Evolutionary conservation across 1,140 invertebrate species (phyloP).

Genomic region (Cotesia chilonis): DNA sequence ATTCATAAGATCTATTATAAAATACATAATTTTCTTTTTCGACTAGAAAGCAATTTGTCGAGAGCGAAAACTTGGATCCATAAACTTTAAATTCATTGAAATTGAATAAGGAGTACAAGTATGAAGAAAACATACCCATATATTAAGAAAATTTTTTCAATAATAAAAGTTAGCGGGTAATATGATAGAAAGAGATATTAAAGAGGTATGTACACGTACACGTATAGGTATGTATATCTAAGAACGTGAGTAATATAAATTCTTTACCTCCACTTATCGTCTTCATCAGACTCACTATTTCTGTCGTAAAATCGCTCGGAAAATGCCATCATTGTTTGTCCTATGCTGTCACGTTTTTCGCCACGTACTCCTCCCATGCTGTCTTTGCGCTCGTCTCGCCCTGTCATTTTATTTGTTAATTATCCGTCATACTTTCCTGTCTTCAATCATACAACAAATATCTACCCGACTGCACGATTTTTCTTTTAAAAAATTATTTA

Average conservation of each 20-base stretch:
- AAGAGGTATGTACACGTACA: background rate
- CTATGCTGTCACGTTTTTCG: slow-evolving; percentile 61
- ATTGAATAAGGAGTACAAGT: background rate
- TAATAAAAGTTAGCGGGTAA: background rate
- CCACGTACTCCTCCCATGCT: slow-evolving; percentile 55
- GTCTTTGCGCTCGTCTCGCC: slow-evolving; percentile 62
- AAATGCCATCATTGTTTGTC: slow-evolving; percentile 55
- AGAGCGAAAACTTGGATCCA: too few relatives aligned
- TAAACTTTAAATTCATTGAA: too few relatives aligned
- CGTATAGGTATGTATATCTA: background rate
- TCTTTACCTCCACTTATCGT: slow-evolving; percentile 65
- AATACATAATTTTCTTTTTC: too few relatives aligned
- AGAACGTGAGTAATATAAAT: slow-evolving; percentile 11
- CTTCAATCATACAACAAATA: background rate
- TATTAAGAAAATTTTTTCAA: slow-evolving; percentile 5
- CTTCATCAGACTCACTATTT: slow-evolving; percentile 64
- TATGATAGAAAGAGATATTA: background rate
- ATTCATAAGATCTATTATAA: too few relatives aligned
- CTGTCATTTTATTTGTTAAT: slow-evolving; percentile 46
- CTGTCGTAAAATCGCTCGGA: slow-evolving; percentile 57
- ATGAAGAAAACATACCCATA: background rate
- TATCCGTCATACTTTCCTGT: slow-evolving; percentile 20
- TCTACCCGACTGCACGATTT: background rate
- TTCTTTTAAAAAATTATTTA: background rate
- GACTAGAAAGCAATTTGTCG: too few relatives aligned